Evolutionary conservation across 2,797 vertebrate genomes (phyloP).

Genomic region (Helicolenus hilgendorfi): DNA sequence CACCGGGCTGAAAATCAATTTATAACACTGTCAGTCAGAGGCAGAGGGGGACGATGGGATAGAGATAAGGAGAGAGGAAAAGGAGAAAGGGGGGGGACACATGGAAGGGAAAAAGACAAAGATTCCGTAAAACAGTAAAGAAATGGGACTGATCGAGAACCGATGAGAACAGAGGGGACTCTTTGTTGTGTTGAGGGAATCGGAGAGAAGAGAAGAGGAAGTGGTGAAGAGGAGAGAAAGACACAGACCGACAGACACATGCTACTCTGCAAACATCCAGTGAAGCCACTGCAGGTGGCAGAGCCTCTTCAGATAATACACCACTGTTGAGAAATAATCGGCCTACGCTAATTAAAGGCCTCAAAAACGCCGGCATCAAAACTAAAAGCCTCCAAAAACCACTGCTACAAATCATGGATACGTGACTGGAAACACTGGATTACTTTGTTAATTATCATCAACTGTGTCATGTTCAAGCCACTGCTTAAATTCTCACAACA

Average conservation of each 20-base stretch:
- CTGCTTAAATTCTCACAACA: not conserved
- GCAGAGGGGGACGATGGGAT: slow-evolving; percentile 44
- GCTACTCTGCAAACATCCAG: not conserved
- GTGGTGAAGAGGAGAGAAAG: not conserved
- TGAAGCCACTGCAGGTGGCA: slow-evolving; percentile 29
- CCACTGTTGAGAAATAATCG: slow-evolving; percentile 13
- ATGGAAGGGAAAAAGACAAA: slow-evolving; percentile 44
- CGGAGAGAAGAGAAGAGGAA: slow-evolving; percentile 26
- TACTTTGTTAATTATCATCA: not conserved
- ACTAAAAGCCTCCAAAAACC: not conserved
- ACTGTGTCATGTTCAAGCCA: slow-evolving; percentile 4
- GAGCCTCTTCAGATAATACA: slow-evolving; percentile 39
- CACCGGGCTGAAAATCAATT: slow-evolving; percentile 87
- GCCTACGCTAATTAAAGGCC: slow-evolving; percentile 17
- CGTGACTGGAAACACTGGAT: not conserved
- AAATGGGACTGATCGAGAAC: slow-evolving; percentile 47
- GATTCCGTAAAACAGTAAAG: slow-evolving; percentile 48
- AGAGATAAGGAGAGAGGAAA: slow-evolving; percentile 51
- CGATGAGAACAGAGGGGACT: slow-evolving; percentile 29
- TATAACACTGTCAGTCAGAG: slow-evolving; percentile 85
- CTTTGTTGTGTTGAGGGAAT: slow-evolving; percentile 39
- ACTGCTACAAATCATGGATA: not conserved
- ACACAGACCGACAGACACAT: slow-evolving; percentile 1
- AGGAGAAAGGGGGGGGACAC: slow-evolving; percentile 12
- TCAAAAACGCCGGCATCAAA: slow-evolving; percentile 2